Conservation (phyloP, 2,888 invertebrate species). For the Trichogramma dendrolimi region DNA sequence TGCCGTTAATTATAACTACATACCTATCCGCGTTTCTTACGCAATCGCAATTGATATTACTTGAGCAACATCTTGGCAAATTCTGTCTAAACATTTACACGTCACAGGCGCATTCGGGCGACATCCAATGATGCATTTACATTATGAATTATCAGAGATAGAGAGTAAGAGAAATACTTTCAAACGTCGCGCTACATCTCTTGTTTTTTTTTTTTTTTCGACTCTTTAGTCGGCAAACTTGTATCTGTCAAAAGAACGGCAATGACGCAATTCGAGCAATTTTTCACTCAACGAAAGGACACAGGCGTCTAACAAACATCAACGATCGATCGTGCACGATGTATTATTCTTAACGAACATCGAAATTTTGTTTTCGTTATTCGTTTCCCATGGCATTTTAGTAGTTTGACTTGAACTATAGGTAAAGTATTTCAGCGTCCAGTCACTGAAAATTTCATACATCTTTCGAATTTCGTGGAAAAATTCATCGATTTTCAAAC, state of each 20-base stretch:
- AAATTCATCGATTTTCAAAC: too few species aligned
- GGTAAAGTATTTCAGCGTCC: too few species aligned
- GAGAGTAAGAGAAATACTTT: slow-evolving; percentile 24
- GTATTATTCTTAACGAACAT: slow-evolving; percentile 10
- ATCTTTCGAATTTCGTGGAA: too few species aligned
- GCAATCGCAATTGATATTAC: slow-evolving; percentile 4
- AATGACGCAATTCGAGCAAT: slow-evolving; percentile 15
- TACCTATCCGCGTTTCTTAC: background rate
- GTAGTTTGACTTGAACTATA: background rate
- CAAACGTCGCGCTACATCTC: slow-evolving; percentile 17
- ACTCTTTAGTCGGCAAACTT: background rate
- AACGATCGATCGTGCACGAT: slow-evolving; percentile 22
- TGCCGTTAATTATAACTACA: slow-evolving; percentile 11
- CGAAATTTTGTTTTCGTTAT: slow-evolving; percentile 2
- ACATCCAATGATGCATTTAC: slow-evolving; percentile 19
- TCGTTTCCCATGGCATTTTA: slow-evolving; percentile 1
- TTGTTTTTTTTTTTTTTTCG: background rate
- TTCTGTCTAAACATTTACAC: slow-evolving; percentile 16
- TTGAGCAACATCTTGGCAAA: slow-evolving; percentile 4
- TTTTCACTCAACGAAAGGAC: slow-evolving; percentile 17
- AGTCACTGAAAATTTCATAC: too few species aligned
- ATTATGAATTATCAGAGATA: slow-evolving; percentile 6
- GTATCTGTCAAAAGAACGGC: slow-evolving; percentile 25
- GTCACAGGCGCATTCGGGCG: slow-evolving; percentile 16
- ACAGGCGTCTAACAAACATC: slow-evolving; percentile 28